These are phyloP conservation scores for Sarcophaga variegata DNA, from an alignment of 2,888 invertebrate genomes.

Conservation along the genomic window DNA sequence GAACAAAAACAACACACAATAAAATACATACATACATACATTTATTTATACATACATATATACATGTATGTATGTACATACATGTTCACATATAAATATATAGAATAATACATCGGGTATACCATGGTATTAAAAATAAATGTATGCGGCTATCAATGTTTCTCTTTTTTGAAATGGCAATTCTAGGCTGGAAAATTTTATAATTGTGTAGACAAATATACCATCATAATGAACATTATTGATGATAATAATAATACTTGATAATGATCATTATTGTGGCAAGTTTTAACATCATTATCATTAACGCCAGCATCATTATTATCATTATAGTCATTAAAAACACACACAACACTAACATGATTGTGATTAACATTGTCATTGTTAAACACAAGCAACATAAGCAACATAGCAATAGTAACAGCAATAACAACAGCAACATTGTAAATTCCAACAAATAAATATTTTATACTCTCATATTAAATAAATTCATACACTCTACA, in stretches of 20 bases:
- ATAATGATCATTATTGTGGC: neutral
- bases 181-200: constrained; percentile 30
- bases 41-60: neutral
- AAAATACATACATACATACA: neutral
- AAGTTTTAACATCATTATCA: neutral
- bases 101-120: neutral
- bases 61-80: neutral
- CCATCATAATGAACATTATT: constrained; percentile 16
- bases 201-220: constrained; percentile 35
- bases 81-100: neutral
- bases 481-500: constrained; percentile 9
- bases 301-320: constrained; percentile 2
- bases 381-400: constrained; percentile 36
- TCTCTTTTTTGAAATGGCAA: neutral
- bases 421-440: neutral
- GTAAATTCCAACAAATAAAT: too few species aligned
- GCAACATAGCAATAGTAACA: constrained; percentile 3
- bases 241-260: neutral
- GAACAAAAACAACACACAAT: neutral
- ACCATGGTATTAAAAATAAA: too few species aligned
- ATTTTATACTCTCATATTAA: too few species aligned
- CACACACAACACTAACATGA: constrained; percentile 6
- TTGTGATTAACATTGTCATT: constrained; percentile 58
- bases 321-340: neutral
- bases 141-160: constrained; percentile 6